A percentile compares a stretch with the other conserved stretches of the same genome.
phyloP scores from a whole-genome alignment of 2,113 vertebrate species.

The Puffinus mauretanicus region DNA sequence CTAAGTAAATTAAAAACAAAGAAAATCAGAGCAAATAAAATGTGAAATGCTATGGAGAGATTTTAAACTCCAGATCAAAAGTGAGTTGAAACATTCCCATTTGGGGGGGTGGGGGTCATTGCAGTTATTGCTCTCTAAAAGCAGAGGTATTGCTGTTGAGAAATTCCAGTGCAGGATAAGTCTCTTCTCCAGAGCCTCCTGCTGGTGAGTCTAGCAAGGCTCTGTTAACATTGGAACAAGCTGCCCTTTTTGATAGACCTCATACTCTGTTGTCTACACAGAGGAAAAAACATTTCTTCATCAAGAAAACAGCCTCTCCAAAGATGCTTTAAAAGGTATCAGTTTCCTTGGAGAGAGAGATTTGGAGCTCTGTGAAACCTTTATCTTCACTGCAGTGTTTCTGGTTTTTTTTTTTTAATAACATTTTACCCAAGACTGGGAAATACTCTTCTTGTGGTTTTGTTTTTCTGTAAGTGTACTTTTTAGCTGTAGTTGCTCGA shows the following conservation, averaged over 20 bases:
- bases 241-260: neutral
- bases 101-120: neutral
- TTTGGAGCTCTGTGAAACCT: neutral
- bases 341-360: neutral
- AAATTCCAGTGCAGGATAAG: neutral
- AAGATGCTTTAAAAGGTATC: neutral
- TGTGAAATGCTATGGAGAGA: neutral
- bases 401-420: neutral
- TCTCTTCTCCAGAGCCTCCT: neutral
- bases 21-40: neutral
- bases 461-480: neutral
- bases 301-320: neutral
- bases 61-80: neutral
- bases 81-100: neutral
- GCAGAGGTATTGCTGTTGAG: neutral
- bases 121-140: neutral
- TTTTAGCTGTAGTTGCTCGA: neutral
- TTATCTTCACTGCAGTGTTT: accelerated
- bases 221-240: neutral
- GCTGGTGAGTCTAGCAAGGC: neutral
- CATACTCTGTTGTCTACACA: accelerated
- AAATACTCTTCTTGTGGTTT: neutral
- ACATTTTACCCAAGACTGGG: neutral
- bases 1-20: too few species aligned
- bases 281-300: neutral